phyloP scores from a whole-genome alignment of 2,888 invertebrate genomes.

The Ernsta delagoae region DNA sequence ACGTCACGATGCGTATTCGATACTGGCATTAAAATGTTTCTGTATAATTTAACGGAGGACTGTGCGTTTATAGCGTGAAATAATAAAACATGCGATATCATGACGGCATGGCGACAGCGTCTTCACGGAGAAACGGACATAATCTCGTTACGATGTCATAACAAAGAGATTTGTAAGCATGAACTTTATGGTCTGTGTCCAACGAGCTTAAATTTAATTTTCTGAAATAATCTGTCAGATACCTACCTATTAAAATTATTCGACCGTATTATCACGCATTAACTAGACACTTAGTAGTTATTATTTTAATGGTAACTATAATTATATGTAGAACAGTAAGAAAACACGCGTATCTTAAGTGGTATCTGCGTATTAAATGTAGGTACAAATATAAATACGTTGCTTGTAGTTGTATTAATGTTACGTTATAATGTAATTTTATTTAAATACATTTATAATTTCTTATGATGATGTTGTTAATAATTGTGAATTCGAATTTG shows the following conservation, averaged over 20 bases:
- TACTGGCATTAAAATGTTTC: constrained; percentile 67
- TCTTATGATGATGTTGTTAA: neutral
- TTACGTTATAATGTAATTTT: neutral
- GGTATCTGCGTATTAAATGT: no score
- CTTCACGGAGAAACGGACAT: constrained; percentile 80
- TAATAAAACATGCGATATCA: constrained; percentile 78
- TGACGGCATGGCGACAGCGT: constrained; percentile 71
- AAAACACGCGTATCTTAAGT: no score
- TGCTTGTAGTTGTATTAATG: no score
- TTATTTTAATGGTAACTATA: constrained; percentile 54
- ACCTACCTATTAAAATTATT: constrained; percentile 79
- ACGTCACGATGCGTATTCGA: constrained; percentile 61
- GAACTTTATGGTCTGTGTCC: constrained; percentile 83
- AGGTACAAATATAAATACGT: no score
- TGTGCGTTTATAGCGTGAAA: constrained; percentile 71
- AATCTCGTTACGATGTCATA: constrained; percentile 84
- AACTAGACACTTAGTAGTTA: constrained; percentile 44
- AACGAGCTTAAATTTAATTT: constrained; percentile 84
- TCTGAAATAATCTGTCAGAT: constrained; percentile 83
- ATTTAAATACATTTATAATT: neutral
- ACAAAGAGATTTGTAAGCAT: constrained; percentile 85
- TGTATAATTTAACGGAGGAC: constrained; percentile 66
- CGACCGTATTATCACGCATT: constrained; percentile 61
- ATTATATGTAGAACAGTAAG: constrained; percentile 39
- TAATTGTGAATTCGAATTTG: neutral